Percentiles rank a stretch among this genome's conserved stretches.
These are phyloP conservation scores for Paraplagusia blochii DNA, from an alignment of 2,113 vertebrate genomes.

Conservation along the genomic window DNA sequence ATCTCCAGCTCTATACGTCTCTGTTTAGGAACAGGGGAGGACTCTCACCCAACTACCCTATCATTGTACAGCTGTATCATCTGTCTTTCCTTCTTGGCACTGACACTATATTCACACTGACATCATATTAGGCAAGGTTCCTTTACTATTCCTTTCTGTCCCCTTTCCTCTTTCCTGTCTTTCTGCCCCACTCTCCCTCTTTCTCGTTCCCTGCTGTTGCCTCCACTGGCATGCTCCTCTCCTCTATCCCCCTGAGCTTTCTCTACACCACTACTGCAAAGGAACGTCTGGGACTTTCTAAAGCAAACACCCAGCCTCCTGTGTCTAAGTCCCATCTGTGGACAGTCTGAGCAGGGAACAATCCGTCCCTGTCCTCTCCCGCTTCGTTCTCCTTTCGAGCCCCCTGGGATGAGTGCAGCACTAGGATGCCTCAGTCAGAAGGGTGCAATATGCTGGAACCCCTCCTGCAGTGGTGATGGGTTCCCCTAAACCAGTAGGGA, in stretches of 20 bases:
- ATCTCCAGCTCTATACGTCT: slow-evolving; percentile 63
- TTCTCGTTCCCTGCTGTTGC: slow-evolving; percentile 56
- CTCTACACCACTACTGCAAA: slow-evolving; percentile 55
- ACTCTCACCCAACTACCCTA: slow-evolving; percentile 65
- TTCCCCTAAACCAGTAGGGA: slow-evolving; percentile 65
- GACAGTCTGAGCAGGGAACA: slow-evolving; percentile 69
- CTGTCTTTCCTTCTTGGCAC: slow-evolving; percentile 66
- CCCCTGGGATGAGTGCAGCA: slow-evolving; percentile 56
- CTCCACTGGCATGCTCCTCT: slow-evolving; percentile 56
- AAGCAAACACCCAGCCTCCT: slow-evolving; percentile 73
- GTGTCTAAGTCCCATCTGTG: slow-evolving; percentile 72
- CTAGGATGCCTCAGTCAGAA: slow-evolving; percentile 67
- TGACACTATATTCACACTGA: slow-evolving; percentile 68
- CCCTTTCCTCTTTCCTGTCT: slow-evolving; percentile 16
- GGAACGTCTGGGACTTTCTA: slow-evolving; percentile 70
- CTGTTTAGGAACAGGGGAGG: slow-evolving; percentile 62
- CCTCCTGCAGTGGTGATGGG: slow-evolving; percentile 59
- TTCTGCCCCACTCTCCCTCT: slow-evolving; percentile 21
- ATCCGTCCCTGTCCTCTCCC: slow-evolving; percentile 65
- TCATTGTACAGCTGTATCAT: slow-evolving; percentile 67
- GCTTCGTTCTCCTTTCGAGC: slow-evolving; percentile 47
- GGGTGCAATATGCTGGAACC: slow-evolving; percentile 75
- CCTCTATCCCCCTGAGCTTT: slow-evolving; percentile 60
- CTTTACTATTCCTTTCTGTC: slow-evolving; percentile 45
- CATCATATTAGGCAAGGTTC: slow-evolving; percentile 68